Conservation (phyloP, 2,797 vertebrate genomes). For the Florisuga fusca region DNA sequence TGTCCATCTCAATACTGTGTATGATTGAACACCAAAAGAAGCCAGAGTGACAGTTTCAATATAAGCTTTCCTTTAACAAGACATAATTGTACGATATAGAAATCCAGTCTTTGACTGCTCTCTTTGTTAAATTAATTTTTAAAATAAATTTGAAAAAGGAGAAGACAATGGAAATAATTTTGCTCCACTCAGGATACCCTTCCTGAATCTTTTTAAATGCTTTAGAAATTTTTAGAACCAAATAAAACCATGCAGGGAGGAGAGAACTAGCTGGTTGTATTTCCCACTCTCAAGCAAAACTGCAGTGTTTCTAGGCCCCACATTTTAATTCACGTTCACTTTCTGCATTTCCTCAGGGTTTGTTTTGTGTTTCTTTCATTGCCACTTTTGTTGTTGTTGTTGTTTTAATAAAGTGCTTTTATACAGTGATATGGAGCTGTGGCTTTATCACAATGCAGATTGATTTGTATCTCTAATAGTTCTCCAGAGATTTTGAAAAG, state of each 20-base stretch:
- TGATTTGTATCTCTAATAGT: neutral
- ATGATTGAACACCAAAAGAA: neutral
- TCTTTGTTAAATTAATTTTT: neutral
- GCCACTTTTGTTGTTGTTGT: no score
- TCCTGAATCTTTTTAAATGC: neutral
- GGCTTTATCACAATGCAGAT: neutral
- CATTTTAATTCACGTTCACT: neutral
- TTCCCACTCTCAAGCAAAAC: neutral
- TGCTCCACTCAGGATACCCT: neutral
- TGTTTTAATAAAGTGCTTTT: neutral
- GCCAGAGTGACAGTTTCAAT: neutral
- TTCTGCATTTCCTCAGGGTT: neutral
- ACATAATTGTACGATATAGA: neutral
- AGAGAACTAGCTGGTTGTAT: neutral
- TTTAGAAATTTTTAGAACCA: neutral
- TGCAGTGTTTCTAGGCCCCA: neutral
- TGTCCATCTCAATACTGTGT: neutral
- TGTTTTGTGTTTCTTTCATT: neutral
- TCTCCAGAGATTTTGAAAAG: neutral
- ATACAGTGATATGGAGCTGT: neutral
- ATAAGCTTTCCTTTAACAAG: conserved; percentile 1
- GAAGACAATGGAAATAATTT: neutral
- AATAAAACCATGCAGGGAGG: neutral
- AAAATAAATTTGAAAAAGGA: neutral
- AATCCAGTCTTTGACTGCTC: neutral